Evolutionary conservation across 1,140 invertebrate genomes (phyloP).

Genomic region (Meteorus sp.): DNA sequence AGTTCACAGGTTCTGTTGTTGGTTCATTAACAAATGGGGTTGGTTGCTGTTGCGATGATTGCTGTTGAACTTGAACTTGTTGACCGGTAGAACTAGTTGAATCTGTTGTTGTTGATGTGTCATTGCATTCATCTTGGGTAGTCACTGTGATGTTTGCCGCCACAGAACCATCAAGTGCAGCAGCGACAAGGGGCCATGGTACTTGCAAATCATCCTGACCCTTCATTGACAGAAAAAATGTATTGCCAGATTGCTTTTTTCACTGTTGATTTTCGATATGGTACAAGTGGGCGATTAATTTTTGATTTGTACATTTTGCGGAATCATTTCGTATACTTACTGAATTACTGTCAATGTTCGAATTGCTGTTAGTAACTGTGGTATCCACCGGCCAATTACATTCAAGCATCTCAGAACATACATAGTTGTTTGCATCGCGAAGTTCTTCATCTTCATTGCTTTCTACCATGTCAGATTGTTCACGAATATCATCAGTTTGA

Average conservation of each 20-base stretch:
- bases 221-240: slow-evolving; percentile 26
- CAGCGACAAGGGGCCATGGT: slow-evolving; percentile 54
- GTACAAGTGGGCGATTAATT: too few relatives aligned
- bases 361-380: slow-evolving; percentile 41
- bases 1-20: slow-evolving; percentile 4
- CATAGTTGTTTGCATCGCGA: slow-evolving; percentile 57
- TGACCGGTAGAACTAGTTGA: slow-evolving; percentile 33
- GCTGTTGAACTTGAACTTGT: slow-evolving; percentile 22
- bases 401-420: slow-evolving; percentile 56
- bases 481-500: slow-evolving; percentile 36
- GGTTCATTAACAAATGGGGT: slow-evolving; percentile 14
- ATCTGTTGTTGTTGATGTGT: slow-evolving; percentile 46
- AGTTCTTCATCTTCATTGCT: slow-evolving; percentile 54
- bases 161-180: slow-evolving; percentile 51
- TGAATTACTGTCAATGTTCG: slow-evolving; percentile 40
- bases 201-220: slow-evolving; percentile 52
- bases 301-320: too few relatives aligned
- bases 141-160: slow-evolving; percentile 53
- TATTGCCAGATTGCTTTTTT: background rate
- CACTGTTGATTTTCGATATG: background rate
- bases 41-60: slow-evolving; percentile 27
- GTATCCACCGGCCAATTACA: slow-evolving; percentile 54
- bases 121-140: slow-evolving; percentile 50
- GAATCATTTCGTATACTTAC: slow-evolving; percentile 32
- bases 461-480: slow-evolving; percentile 40